These are phyloP conservation scores for Acanthopleura granulata DNA, from an alignment of 2,888 invertebrate genomes.

Conservation along the genomic window DNA sequence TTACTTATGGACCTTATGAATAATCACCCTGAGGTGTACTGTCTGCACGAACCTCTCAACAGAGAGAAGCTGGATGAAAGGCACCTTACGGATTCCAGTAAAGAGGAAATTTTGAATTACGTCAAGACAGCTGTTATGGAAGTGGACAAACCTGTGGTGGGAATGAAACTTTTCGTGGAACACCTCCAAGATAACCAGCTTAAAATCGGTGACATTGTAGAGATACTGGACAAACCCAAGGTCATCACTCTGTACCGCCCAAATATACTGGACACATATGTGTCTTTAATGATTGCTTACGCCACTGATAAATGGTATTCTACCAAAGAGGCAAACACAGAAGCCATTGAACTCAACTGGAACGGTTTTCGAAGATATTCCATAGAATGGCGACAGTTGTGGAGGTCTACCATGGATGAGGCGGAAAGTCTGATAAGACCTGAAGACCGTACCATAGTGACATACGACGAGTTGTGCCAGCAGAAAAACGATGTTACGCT, in stretches of 20 bases:
- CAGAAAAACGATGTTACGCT: neutral
- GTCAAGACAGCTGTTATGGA: neutral
- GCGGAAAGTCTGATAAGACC: neutral
- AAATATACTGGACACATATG: conserved; percentile 1
- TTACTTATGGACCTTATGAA: conserved; percentile 11
- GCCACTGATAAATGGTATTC: neutral
- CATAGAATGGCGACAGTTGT: neutral
- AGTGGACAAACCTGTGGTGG: neutral
- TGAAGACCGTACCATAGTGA: neutral
- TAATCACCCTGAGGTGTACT: conserved; percentile 7
- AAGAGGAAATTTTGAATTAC: neutral
- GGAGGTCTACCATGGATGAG: neutral
- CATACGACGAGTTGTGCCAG: conserved; percentile 3
- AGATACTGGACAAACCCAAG: neutral
- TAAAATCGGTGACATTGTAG: neutral
- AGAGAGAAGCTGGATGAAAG: neutral
- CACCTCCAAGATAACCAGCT: neutral
- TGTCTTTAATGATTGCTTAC: conserved; percentile 4
- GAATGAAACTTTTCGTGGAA: conserved; percentile 15
- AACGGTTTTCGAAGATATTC: neutral
- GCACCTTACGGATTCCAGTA: neutral
- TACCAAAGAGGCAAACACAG: neutral
- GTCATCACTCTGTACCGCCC: conserved; percentile 1
- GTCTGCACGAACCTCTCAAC: conserved; percentile 11
- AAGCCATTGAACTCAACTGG: conserved; percentile 5